Evolutionary conservation across 2,888 invertebrate genomes (phyloP).

Genomic region (Pseudococcus jackbeardsleyi): DNA sequence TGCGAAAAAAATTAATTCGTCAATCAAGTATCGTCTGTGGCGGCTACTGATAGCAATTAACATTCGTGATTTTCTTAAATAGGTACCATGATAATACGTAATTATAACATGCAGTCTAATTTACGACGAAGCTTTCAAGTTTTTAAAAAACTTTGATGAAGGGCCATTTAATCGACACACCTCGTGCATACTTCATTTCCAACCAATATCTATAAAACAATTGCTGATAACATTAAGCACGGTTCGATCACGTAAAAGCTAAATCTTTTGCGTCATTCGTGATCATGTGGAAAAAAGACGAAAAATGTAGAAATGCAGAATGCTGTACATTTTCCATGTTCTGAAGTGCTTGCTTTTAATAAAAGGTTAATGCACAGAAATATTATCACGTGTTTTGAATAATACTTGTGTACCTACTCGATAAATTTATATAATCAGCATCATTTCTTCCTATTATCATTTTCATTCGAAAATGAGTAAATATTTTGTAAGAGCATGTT

Average conservation of each 20-base stretch:
- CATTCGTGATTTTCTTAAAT: no score
- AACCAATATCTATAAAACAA: not conserved
- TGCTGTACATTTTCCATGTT: not conserved
- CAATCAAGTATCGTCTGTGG: no score
- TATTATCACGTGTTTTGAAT: constrained; percentile 42
- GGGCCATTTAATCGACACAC: not conserved
- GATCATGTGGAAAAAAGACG: constrained; percentile 29
- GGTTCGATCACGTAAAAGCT: constrained; percentile 40
- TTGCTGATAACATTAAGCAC: constrained; percentile 8
- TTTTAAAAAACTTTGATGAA: not conserved
- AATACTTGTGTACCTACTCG: not conserved
- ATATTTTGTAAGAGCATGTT: constrained; percentile 48
- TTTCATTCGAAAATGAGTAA: constrained; percentile 17
- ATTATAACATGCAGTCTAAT: not conserved
- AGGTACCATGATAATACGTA: no score
- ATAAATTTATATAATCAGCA: not conserved
- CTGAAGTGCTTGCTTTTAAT: not conserved
- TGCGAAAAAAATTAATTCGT: no score
- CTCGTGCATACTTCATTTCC: not conserved
- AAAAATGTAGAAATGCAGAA: not conserved
- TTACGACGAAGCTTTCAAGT: not conserved
- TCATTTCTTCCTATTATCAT: not conserved
- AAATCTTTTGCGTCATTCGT: not conserved
- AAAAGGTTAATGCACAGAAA: constrained; percentile 53
- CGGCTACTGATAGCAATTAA: no score